Base-by-base conservation (phyloP, 2,797 vertebrate genomes). In the Artibeus lituratus region DNA sequence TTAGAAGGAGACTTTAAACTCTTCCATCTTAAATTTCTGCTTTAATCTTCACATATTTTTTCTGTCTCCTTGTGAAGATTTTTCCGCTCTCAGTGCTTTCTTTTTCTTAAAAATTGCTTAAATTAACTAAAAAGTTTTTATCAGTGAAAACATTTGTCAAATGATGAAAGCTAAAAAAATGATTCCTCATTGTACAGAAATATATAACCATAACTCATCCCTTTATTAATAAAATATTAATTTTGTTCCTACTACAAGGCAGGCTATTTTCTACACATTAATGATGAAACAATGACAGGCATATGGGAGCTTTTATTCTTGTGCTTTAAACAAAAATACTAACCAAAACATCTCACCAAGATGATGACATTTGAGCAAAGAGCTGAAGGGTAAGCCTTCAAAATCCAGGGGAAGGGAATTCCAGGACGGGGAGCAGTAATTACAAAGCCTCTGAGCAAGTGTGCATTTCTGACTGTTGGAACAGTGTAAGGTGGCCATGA, bases 351-450 rank as follows among this genome's bases (percentile, higher is more conserved):
- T 18, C 12, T 49, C 10, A n/a, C 24, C 53, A 42, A 26, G 35
- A 87, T 87, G 53, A 87, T 62, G 42, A 29, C 2, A 51, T 62
- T 72, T 81, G 15, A 72, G 26, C 0, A 14, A 87, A 59, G 26
- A 62, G 72, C 15, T 51, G 18, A 87, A 29, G 42, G 78, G 5
- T 42, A 37, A 55, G 18, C 24, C 69, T 6, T 14, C 3, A 8
- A 72, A 72, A 51, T 29, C 26, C 42, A 51, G 26, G 29, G 19
- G 1, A 49, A 78, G n/a, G 29, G 26, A 62, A 15, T 81, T 62
- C 5, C 3, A 1, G 10, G 16, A 42, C 24, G 7, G 1, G 1
- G 15, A 49, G 19, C 2, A 5, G n/a, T 14, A 29, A 72, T 26
- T 55, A 18, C 37, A 87, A 72, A 55, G 32, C 10, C 19, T 32